Conservation (phyloP, 2,113 vertebrate species). For the Chionomys nivalis region DNA sequence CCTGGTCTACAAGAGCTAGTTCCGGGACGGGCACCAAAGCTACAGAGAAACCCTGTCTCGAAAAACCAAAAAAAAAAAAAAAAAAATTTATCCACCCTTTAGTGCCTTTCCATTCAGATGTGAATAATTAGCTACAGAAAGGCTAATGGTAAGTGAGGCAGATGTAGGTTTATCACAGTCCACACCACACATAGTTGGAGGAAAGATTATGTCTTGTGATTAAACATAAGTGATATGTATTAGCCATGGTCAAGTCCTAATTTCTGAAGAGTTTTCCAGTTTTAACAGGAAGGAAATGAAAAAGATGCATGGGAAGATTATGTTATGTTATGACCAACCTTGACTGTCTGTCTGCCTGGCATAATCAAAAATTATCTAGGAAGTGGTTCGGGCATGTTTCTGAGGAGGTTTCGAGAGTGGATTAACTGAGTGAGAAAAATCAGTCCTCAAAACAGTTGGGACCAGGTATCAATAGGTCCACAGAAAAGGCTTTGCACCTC, state of each 20-base stretch:
- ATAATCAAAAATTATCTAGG: background rate
- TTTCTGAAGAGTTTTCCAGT: background rate
- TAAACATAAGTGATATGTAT: background rate
- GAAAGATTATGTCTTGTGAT: conserved; percentile 10
- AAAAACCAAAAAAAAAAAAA: too few relatives aligned
- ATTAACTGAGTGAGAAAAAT: background rate
- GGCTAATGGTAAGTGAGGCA: background rate
- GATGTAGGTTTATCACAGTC: background rate
- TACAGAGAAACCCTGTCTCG: too few relatives aligned
- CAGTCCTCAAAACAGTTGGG: too few relatives aligned
- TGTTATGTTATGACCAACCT: too few relatives aligned
- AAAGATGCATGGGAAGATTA: background rate
- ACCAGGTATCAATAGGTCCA: too few relatives aligned
- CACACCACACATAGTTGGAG: background rate
- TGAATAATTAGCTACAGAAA: background rate
- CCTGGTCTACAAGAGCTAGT: too few relatives aligned
- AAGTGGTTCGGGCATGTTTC: background rate
- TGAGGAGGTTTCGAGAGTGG: background rate
- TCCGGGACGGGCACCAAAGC: too few relatives aligned
- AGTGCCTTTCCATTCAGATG: background rate
- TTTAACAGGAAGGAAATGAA: background rate
- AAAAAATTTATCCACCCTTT: background rate
- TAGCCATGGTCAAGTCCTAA: background rate
- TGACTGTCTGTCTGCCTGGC: background rate
- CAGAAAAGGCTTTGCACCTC: background rate